A percentile compares a stretch with the other conserved stretches of the same genome.
These are phyloP conservation scores for Lamellibrachia columna DNA, from an alignment of 2,888 invertebrate genomes.

Conservation along the genomic window DNA sequence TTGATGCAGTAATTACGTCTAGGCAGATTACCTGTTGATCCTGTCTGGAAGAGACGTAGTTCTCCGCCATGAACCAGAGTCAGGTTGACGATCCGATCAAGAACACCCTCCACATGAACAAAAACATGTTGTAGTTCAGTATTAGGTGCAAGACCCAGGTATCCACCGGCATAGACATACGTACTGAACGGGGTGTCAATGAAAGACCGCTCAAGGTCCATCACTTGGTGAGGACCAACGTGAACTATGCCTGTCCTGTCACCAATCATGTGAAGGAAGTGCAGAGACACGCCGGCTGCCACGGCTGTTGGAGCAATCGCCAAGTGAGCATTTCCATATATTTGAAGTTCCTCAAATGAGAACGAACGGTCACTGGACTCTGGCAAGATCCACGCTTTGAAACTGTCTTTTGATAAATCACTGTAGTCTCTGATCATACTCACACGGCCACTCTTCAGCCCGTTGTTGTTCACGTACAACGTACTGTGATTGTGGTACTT, in stretches of 20 bases:
- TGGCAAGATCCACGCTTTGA: slow-evolving; percentile 54
- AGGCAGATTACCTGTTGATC: slow-evolving; percentile 46
- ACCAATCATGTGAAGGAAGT: slow-evolving; percentile 55
- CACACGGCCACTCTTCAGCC: not conserved
- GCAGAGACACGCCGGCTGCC: slow-evolving; percentile 40
- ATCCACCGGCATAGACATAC: slow-evolving; percentile 50
- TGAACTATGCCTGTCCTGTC: slow-evolving; percentile 51
- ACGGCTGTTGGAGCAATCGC: slow-evolving; percentile 46
- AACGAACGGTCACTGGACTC: slow-evolving; percentile 45
- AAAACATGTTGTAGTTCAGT: slow-evolving; percentile 51
- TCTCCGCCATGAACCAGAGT: slow-evolving; percentile 50
- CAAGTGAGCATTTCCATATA: slow-evolving; percentile 54
- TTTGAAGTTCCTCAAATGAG: slow-evolving; percentile 51
- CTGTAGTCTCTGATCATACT: slow-evolving; percentile 42
- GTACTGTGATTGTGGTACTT: slow-evolving; percentile 47
- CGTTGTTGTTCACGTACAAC: slow-evolving; percentile 48
- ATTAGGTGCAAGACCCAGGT: slow-evolving; percentile 52
- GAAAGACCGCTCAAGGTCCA: slow-evolving; percentile 48
- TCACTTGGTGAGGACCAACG: slow-evolving; percentile 50
- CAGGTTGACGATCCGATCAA: slow-evolving; percentile 51
- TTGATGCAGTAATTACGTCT: slow-evolving; percentile 45
- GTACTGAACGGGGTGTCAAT: slow-evolving; percentile 53
- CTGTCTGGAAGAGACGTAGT: slow-evolving; percentile 47
- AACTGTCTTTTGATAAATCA: slow-evolving; percentile 47
- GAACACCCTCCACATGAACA: slow-evolving; percentile 48